Evolutionary conservation across 2,888 invertebrate genomes (phyloP).

Genomic region (Formica aserva): DNA sequence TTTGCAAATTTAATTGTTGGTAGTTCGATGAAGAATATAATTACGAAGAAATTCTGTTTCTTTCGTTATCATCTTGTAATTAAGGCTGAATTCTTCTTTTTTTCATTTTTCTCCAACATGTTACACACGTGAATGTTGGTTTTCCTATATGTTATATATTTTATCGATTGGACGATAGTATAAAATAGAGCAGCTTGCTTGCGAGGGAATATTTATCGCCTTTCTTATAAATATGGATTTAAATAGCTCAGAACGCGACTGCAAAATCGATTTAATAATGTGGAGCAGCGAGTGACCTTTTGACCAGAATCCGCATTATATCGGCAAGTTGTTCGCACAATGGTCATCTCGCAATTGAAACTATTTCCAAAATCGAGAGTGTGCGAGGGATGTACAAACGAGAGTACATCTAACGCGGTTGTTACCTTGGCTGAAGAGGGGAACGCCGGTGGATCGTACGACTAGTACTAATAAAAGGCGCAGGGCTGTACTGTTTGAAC

Average conservation of each 20-base stretch:
- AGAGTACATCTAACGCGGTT: constrained; percentile 15
- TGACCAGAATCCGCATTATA: constrained; percentile 8
- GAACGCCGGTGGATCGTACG: constrained; percentile 19
- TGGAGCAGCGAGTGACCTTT: not conserved
- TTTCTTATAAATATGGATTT: constrained; percentile 3
- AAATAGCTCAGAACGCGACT: not conserved
- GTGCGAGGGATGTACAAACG: not conserved
- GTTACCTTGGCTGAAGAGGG: constrained; percentile 54
- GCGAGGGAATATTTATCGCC: constrained; percentile 12
- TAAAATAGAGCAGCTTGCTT: not conserved
- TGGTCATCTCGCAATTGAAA: constrained; percentile 16
- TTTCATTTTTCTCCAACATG: not conserved
- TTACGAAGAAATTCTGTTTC: not conserved
- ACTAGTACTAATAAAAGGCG: constrained; percentile 63
- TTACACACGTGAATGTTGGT: not conserved
- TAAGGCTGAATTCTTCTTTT: not conserved
- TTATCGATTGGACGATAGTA: not conserved
- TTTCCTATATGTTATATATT: not conserved
- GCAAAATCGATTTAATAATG: constrained; percentile 21
- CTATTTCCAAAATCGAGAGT: constrained; percentile 27
- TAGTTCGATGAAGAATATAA: not conserved
- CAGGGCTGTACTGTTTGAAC: constrained; percentile 74
- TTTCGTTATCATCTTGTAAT: not conserved
- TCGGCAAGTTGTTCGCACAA: not conserved
- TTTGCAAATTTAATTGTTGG: constrained; percentile 31